Evolutionary conservation across 2,797 vertebrate species (phyloP).

Genomic region (Hippocampus kuda): DNA sequence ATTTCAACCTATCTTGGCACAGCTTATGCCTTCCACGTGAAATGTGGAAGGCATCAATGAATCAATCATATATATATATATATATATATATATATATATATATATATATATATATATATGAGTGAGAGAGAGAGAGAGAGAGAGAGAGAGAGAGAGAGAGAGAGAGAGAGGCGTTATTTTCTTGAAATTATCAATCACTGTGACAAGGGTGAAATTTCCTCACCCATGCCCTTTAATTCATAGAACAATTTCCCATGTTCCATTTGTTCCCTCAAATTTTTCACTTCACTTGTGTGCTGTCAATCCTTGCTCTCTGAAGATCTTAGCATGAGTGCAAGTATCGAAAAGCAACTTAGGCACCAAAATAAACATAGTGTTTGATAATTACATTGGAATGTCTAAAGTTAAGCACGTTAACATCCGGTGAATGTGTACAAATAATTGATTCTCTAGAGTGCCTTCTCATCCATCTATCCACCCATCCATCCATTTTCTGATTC

Average conservation of each 20-base stretch:
- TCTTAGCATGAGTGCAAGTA: not conserved
- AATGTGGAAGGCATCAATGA: not conserved
- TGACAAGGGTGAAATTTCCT: conserved; percentile 1
- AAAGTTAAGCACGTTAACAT: too few relatives aligned
- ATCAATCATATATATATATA: not conserved
- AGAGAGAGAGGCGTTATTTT: not conserved
- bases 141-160: too few relatives aligned
- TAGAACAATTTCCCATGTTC: not conserved
- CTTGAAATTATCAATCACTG: not conserved
- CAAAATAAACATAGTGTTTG: too few relatives aligned
- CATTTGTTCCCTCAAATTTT: not conserved
- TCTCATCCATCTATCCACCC: too few relatives aligned
- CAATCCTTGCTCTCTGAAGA: not conserved
- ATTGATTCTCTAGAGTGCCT: too few relatives aligned
- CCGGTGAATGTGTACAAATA: too few relatives aligned
- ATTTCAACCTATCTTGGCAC: not conserved
- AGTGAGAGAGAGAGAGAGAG: too few relatives aligned
- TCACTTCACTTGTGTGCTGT: not conserved
- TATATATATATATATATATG: too few relatives aligned
- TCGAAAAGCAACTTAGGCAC: not conserved
- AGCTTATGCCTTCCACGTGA: not conserved
- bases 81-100: too few relatives aligned
- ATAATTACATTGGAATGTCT: too few relatives aligned
- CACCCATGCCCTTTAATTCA: not conserved
- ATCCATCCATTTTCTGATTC: too few relatives aligned